phyloP scores from a whole-genome alignment of 2,113 vertebrate species.

The Zootoca vivipara region DNA sequence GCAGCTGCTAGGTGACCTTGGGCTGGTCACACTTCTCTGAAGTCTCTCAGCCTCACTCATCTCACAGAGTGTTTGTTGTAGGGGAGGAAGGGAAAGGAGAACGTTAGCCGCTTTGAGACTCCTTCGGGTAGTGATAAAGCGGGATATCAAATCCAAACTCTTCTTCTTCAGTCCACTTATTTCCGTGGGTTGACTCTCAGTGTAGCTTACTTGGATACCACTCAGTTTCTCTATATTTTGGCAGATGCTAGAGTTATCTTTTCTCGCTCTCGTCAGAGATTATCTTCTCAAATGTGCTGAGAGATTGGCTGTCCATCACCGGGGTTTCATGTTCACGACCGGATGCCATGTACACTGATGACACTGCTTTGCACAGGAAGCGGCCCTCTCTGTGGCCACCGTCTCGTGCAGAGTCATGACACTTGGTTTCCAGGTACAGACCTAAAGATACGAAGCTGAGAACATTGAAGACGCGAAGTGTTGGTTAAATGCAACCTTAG shows the following conservation, averaged over 20 bases:
- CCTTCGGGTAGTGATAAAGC: too few relatives aligned
- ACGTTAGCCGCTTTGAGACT: too few relatives aligned
- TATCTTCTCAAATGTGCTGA: background rate
- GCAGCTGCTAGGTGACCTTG: too few relatives aligned
- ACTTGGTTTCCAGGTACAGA: background rate
- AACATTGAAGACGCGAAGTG: background rate
- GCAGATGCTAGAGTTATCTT: background rate
- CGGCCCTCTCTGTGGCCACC: background rate
- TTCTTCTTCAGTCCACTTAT: too few relatives aligned
- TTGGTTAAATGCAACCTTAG: background rate
- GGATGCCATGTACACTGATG: background rate
- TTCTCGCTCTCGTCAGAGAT: background rate
- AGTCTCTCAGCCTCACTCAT: too few relatives aligned
- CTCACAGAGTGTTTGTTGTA: too few relatives aligned
- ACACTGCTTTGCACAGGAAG: background rate
- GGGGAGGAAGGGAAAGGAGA: too few relatives aligned
- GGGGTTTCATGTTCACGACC: too few relatives aligned
- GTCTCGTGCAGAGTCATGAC: background rate
- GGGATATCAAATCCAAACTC: too few relatives aligned
- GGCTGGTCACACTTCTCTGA: too few relatives aligned
- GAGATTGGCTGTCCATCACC: accelerated
- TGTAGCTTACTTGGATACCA: too few relatives aligned
- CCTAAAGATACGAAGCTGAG: background rate
- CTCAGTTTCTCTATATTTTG: background rate
- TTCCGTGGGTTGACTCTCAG: background rate